Evolutionary conservation across 2,113 vertebrate genomes (phyloP), one percentile per base, ranked within the genome.

Genomic region (Neodon shergylaensis): DNA sequence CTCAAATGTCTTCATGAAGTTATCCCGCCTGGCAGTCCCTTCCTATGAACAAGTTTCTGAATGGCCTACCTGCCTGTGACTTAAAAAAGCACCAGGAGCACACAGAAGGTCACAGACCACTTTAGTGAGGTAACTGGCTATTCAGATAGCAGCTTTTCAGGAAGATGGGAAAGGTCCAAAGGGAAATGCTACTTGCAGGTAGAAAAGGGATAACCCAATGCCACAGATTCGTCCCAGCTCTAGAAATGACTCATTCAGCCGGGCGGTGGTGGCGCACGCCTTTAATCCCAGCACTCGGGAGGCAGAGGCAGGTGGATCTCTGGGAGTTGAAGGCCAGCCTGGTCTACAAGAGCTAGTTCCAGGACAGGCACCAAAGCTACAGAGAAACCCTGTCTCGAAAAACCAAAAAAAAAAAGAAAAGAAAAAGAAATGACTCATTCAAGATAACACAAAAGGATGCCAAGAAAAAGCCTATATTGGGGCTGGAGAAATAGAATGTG

Each of bases 181-280:
- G 70, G 88, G 52, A 95, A 90, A 73, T 17, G 87, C 49, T 82
- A 66, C 66, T 81, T 92, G 49, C 68, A 77, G 81, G 92, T 31
- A 76, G 72, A 82, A 94, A 70, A 19, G 33, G 94, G 96, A 66
- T 24, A 94, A 47, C 68, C 11, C 39, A 54, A 95, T 2, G 22
- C 21, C 76, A 85, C 42, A 92, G 36, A 93, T 63, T 3, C 84
- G 28, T 52, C n/a, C 31, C 10, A 88, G 92, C 83, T 79, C 74
- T 65, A 86, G 63, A 82, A 90, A 90, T 85, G 58, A 83, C 70
- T 84, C 28, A 58, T 19, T 92, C 31, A 47, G n/a, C n/a, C n/a
- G n/a, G n/a, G n/a, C n/a, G n/a, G n/a, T n/a, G n/a, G n/a, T n/a
- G n/a, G n/a, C n/a, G n/a, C n/a, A n/a, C n/a, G n/a, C n/a, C n/a